A percentile compares a stretch with the other conserved stretches of the same genome.
These are phyloP conservation scores for Horisme vitalbata DNA, from an alignment of 2,888 invertebrate species.

Conservation along the genomic window DNA sequence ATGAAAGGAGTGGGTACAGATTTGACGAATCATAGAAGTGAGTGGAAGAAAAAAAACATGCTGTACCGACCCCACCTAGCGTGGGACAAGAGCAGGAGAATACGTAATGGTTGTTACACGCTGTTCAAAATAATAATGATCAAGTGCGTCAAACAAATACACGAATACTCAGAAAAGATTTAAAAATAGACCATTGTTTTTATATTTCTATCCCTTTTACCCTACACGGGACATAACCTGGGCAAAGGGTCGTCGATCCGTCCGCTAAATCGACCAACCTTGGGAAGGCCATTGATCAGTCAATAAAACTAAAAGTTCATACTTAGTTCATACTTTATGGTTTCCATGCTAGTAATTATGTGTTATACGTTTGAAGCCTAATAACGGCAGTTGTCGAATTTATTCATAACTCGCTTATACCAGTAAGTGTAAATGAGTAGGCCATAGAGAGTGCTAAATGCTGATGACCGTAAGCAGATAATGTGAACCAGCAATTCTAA, in stretches of 20 bases:
- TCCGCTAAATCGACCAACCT: slow-evolving; percentile 34
- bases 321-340: slow-evolving; percentile 32
- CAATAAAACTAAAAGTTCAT: slow-evolving; percentile 19
- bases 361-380: slow-evolving; percentile 37
- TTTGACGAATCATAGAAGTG: no score
- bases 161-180: not conserved
- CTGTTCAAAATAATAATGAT: no score
- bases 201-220: slow-evolving; percentile 21
- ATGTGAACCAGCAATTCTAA: no score
- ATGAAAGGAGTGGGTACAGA: no score
- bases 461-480: no score
- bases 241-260: slow-evolving; percentile 29
- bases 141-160: not conserved
- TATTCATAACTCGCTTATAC: slow-evolving; percentile 9
- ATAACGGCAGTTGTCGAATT: slow-evolving; percentile 11
- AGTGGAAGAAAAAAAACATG: no score
- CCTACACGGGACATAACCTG: slow-evolving; percentile 19
- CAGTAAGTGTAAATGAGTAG: not conserved
- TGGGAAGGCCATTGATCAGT: slow-evolving; percentile 31
- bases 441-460: not conserved
- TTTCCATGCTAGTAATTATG: slow-evolving; percentile 40
- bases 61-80: no score
- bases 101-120: no score
- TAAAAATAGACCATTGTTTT: slow-evolving; percentile 39
- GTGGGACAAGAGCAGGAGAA: no score